These are phyloP conservation scores for Ctenicera cuprea DNA, from an alignment of 2,888 invertebrate species.

Conservation along the genomic window DNA sequence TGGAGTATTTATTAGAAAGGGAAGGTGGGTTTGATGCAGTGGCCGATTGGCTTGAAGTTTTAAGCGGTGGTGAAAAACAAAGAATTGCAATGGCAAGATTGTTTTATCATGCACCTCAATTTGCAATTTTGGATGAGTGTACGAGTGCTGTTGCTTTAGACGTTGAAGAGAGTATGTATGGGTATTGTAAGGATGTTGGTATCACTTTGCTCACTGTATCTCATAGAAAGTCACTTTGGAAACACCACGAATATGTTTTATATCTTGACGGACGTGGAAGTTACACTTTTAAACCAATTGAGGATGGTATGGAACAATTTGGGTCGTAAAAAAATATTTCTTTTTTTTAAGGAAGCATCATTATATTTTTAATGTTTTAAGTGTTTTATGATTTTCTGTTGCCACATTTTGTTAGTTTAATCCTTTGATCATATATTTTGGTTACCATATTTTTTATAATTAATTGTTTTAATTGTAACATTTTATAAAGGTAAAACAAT, in stretches of 20 bases:
- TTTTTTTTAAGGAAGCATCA: too few relatives aligned
- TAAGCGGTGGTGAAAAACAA: conserved; percentile 99
- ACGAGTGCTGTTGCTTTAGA: conserved; percentile 99
- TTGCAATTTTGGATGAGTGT: conserved; percentile 99
- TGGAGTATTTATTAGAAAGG: conserved; percentile 87
- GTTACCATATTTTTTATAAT: too few relatives aligned
- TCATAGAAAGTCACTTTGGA: conserved; percentile 96
- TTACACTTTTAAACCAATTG: conserved; percentile 91
- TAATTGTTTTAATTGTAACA: too few relatives aligned
- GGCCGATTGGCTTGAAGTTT: conserved; percentile 99
- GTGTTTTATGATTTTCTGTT: neutral
- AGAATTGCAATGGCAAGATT: conserved; percentile 98
- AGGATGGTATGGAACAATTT: conserved; percentile 91
- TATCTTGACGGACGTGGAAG: conserved; percentile 97
- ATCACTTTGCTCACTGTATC: conserved; percentile 98
- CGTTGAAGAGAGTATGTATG: conserved; percentile 98
- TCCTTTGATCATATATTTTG: too few relatives aligned
- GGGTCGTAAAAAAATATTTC: conserved; percentile 91
- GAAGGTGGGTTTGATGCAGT: conserved; percentile 94
- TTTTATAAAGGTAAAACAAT: too few relatives aligned
- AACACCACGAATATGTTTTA: conserved; percentile 96
- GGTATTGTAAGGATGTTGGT: conserved; percentile 89
- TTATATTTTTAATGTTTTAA: too few relatives aligned
- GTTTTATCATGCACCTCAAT: conserved; percentile 98
- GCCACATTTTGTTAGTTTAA: too few relatives aligned